Conservation (phyloP, 2,113 vertebrate species). For the Cyanoderma ruficeps region DNA sequence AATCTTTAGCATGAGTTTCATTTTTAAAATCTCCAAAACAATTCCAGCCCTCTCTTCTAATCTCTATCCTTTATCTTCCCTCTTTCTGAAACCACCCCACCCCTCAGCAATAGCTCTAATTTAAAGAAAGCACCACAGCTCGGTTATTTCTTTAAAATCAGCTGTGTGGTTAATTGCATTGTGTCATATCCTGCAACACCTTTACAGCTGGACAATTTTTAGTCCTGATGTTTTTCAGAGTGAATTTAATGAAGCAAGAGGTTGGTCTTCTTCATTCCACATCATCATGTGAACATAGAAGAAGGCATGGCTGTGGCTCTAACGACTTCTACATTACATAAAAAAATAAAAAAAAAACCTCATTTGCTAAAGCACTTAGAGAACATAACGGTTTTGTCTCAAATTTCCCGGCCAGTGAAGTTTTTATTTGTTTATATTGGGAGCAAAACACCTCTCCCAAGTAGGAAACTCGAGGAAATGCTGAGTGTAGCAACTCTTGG, state of each 20-base stretch:
- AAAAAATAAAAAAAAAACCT: background rate
- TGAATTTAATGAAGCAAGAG: background rate
- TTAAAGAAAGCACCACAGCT: background rate
- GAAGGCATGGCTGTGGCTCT: background rate
- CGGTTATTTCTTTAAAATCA: background rate
- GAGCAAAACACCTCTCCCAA: background rate
- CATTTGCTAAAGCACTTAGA: background rate
- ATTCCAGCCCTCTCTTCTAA: background rate
- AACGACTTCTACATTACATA: background rate
- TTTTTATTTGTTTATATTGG: background rate
- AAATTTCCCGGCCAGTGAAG: background rate
- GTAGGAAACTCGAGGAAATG: background rate
- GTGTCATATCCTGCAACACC: background rate
- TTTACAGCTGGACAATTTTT: background rate
- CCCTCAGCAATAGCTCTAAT: background rate
- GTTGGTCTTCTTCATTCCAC: background rate
- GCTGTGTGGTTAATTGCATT: background rate
- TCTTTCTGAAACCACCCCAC: background rate
- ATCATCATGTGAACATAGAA: background rate
- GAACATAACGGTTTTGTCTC: background rate
- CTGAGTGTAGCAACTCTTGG: background rate
- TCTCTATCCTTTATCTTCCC: background rate
- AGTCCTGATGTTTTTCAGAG: background rate
- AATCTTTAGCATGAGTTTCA: background rate
- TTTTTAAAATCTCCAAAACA: background rate